phyloP scores from a whole-genome alignment of 2,888 invertebrate species.

The Hermodice carunculata region DNA sequence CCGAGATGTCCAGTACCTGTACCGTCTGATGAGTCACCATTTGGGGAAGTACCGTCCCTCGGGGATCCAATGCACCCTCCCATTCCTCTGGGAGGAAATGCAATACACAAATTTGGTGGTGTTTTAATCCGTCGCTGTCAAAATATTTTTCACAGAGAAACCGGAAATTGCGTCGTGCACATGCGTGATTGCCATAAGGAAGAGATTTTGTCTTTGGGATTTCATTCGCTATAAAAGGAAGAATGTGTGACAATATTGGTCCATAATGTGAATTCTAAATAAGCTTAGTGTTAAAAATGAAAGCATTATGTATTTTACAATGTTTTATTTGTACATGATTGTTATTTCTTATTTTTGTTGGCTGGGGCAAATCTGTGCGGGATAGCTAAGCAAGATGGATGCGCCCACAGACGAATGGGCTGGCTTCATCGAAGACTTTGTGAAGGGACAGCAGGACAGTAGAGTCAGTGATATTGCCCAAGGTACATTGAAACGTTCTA shows the following conservation, averaged over 20 bases:
- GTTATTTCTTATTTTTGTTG: too few relatives aligned
- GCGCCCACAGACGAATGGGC: conserved; percentile 23
- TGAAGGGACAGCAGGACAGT: conserved; percentile 3
- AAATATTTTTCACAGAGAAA: conserved; percentile 13
- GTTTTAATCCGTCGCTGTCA: conserved; percentile 3
- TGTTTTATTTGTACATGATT: too few relatives aligned
- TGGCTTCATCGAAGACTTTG: conserved; percentile 9
- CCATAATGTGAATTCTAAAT: too few relatives aligned
- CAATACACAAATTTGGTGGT: conserved; percentile 1
- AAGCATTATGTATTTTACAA: too few relatives aligned
- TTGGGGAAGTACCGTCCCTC: conserved; percentile 62
- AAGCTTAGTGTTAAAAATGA: too few relatives aligned
- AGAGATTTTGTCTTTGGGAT: too few relatives aligned
- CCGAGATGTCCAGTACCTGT: conserved; percentile 46
- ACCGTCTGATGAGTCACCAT: conserved; percentile 64
- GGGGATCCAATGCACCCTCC: conserved; percentile 67
- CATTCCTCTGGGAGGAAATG: conserved; percentile 43
- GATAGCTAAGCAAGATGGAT: conserved; percentile 22
- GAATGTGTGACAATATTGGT: too few relatives aligned
- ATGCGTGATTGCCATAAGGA: too few relatives aligned
- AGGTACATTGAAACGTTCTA: too few relatives aligned
- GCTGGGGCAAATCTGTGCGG: too few relatives aligned
- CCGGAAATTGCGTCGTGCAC: conserved; percentile 7
- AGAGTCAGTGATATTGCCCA: conserved; percentile 9
- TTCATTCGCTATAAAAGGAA: too few relatives aligned